phyloP scores from a whole-genome alignment of 2,113 vertebrate genomes.

The Rhinogobius similis region DNA sequence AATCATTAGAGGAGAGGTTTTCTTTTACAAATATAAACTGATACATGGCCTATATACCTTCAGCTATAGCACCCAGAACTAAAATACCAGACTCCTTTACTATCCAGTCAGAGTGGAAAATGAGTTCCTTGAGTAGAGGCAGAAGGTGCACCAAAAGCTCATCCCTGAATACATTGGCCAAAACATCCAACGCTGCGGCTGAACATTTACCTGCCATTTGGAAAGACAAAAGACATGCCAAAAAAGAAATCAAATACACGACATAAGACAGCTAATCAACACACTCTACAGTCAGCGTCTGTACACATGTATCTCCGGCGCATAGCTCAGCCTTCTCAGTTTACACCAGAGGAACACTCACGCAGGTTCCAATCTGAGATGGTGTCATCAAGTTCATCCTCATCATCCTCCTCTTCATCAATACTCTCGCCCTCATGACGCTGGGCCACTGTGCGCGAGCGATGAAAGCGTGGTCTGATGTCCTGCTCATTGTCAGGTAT shows the following conservation, averaged over 20 bases:
- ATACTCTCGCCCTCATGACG: conserved; percentile 92
- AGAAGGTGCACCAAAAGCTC: conserved; percentile 92
- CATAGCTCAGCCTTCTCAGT: conserved; percentile 4
- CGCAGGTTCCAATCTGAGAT: conserved; percentile 98
- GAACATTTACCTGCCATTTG: conserved; percentile 90
- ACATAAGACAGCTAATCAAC: conserved; percentile 21
- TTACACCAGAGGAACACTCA: conserved; percentile 68
- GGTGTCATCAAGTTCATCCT: conserved; percentile 91
- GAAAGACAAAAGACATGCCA: conserved; percentile 24
- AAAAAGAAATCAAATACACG: conserved; percentile 26
- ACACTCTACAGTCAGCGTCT: neutral
- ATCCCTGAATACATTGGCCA: conserved; percentile 96
- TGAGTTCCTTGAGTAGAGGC: conserved; percentile 92
- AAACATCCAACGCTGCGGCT: conserved; percentile 91
- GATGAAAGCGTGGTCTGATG: conserved; percentile 94
- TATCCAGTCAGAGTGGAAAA: conserved; percentile 95
- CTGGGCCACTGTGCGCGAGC: conserved; percentile 92
- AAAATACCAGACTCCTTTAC: conserved; percentile 97
- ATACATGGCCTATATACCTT: conserved; percentile 78
- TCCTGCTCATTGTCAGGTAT: conserved; percentile 97
- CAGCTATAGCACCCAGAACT: conserved; percentile 95
- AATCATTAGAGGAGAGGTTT: neutral
- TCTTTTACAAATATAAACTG: neutral
- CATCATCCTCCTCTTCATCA: conserved; percentile 90
- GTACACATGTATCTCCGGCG: neutral